phyloP scores from a whole-genome alignment of 2,797 vertebrate species.

The Poeciliopsis presidionis region DNA sequence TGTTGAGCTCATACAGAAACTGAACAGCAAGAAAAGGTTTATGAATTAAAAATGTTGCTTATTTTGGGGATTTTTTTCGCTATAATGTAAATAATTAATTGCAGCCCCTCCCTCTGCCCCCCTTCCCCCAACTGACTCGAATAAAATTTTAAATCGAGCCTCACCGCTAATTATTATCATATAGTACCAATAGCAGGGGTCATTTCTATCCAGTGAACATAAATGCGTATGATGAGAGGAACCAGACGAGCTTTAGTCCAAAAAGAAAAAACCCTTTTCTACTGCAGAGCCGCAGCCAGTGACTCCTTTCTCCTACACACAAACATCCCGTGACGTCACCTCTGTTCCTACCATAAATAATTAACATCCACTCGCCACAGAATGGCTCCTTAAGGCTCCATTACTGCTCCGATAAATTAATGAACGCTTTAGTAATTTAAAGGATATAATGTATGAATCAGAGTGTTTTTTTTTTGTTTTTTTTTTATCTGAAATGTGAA shows the following conservation, averaged over 20 bases:
- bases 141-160: no score
- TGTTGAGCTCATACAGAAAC: no score
- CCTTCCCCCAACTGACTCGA: no score
- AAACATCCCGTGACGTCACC: background rate
- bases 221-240: background rate
- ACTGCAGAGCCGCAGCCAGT: background rate
- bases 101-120: no score
- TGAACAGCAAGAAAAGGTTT: no score
- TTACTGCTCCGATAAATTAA: background rate
- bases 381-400: background rate
- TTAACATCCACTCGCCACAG: background rate
- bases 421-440: background rate
- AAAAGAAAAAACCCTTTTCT: background rate
- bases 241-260: background rate
- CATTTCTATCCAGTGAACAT: background rate
- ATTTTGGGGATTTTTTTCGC: no score
- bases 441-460: no score
- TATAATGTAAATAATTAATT: no score
- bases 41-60: no score
- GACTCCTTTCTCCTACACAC: background rate
- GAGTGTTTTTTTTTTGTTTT: background rate
- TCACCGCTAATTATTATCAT: background rate
- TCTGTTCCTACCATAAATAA: background rate
- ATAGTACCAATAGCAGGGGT: background rate
- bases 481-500: background rate